A percentile compares a stretch with the other conserved stretches of the same genome.
Evolutionary conservation across 2,797 vertebrate genomes (phyloP).

Genomic region (Chelidonichthys spinosus): DNA sequence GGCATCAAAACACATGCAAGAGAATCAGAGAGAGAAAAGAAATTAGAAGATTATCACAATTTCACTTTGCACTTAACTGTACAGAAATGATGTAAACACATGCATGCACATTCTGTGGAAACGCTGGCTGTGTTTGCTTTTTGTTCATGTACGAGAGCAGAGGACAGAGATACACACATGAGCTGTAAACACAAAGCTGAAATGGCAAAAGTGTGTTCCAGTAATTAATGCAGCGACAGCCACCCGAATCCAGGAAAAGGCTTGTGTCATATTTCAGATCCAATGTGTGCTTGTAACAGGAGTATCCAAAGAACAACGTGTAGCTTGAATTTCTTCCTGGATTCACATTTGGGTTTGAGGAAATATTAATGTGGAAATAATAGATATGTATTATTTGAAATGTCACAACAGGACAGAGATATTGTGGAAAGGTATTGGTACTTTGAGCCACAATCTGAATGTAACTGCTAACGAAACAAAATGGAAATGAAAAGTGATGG

Average conservation of each 20-base stretch:
- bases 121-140: background rate
- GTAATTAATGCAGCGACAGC: conserved; percentile 14
- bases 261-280: conserved; percentile 7
- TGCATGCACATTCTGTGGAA: background rate
- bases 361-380: background rate
- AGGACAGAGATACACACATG: background rate
- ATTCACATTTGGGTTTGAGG: background rate
- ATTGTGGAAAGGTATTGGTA: too few species aligned
- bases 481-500: background rate
- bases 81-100: background rate
- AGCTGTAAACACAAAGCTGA: background rate
- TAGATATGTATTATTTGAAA: background rate
- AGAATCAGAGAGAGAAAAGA: conserved; percentile 16
- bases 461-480: background rate
- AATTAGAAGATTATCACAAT: conserved; percentile 10
- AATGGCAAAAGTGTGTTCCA: conserved; percentile 4
- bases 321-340: background rate
- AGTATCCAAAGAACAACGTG: background rate
- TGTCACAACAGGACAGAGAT: background rate
- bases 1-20: conserved; percentile 29
- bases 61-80: background rate
- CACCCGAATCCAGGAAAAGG: conserved; percentile 16
- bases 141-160: background rate
- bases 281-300: conserved; percentile 13
- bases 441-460: background rate